Percentiles rank a stretch among this genome's conserved stretches.
Evolutionary conservation across 2,797 vertebrate genomes (phyloP).

Genomic region (Anomalospiza imberbis): DNA sequence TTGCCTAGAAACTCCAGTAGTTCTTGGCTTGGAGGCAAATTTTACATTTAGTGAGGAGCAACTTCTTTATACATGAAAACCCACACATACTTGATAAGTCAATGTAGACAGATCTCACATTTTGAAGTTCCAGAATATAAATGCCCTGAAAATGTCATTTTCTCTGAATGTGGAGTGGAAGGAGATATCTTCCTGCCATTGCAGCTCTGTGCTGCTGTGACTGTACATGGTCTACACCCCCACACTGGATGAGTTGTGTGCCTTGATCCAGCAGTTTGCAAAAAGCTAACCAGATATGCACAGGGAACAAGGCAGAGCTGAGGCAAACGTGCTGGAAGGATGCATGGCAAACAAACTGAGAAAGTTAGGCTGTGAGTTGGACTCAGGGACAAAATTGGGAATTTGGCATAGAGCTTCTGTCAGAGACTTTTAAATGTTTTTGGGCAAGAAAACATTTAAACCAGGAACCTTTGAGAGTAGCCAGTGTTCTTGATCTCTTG

Average conservation of each 20-base stretch:
- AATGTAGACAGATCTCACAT: background rate
- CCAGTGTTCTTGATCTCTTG: background rate
- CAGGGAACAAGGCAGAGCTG: background rate
- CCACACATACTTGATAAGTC: background rate
- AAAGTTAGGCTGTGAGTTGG: background rate
- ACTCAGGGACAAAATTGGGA: background rate
- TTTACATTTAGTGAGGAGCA: conserved; percentile 2
- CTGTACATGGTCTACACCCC: background rate
- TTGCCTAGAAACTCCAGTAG: background rate
- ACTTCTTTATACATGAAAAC: conserved; percentile 32
- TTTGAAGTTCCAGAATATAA: conserved; percentile 35
- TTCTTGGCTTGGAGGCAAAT: background rate
- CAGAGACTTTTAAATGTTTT: background rate
- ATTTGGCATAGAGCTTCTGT: background rate
- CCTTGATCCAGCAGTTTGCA: background rate
- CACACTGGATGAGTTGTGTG: background rate
- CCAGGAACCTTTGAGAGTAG: background rate
- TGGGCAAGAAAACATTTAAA: background rate
- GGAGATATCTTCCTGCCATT: background rate
- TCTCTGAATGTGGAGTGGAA: background rate
- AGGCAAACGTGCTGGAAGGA: background rate
- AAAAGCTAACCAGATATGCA: background rate
- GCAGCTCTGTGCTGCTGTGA: background rate
- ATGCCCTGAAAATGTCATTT: conserved; percentile 25
- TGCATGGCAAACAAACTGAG: background rate